phyloP scores from a whole-genome alignment of 1,140 invertebrate species.

The Pogonognathellus flavescens region DNA sequence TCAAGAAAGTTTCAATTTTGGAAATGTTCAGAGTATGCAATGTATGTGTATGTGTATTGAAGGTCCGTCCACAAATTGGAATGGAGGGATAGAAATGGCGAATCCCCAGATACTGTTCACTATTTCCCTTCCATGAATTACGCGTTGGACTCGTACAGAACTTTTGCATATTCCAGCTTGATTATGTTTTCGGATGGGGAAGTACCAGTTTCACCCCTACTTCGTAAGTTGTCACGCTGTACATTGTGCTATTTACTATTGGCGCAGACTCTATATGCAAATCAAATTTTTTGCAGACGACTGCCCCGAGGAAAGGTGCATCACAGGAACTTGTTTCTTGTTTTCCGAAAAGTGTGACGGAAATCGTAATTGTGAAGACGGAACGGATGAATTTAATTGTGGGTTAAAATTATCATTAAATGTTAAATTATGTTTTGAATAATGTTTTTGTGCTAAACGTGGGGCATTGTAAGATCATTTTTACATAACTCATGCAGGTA shows the following conservation, averaged over 20 bases:
- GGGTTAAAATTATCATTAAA: slow-evolving; percentile 61
- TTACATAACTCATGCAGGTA: slow-evolving; percentile 64
- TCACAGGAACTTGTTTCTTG: slow-evolving; percentile 69
- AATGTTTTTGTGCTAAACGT: not conserved
- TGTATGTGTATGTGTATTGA: not conserved
- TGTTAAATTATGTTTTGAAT: slow-evolving; percentile 4
- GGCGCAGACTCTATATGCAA: not conserved
- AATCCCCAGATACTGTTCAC: slow-evolving; percentile 68
- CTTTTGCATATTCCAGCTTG: slow-evolving; percentile 70
- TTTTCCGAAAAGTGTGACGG: slow-evolving; percentile 70
- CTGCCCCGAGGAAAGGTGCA: slow-evolving; percentile 65
- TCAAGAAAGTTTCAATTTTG: not conserved
- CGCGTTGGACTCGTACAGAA: slow-evolving; percentile 70
- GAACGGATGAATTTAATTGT: slow-evolving; percentile 72
- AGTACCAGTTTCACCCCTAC: slow-evolving; percentile 63
- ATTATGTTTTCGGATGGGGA: slow-evolving; percentile 71
- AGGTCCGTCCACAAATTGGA: slow-evolving; percentile 68
- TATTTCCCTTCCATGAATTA: slow-evolving; percentile 70
- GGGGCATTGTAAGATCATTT: not conserved
- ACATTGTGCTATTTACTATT: not conserved
- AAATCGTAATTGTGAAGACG: slow-evolving; percentile 70
- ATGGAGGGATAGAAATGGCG: slow-evolving; percentile 69
- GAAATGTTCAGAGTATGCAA: not conserved
- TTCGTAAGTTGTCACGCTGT: not conserved
- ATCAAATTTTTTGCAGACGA: not conserved